Percentiles rank a stretch among this genome's conserved stretches.
phyloP scores from a whole-genome alignment of 1,140 invertebrate species.

The Drosophila lini region DNA sequence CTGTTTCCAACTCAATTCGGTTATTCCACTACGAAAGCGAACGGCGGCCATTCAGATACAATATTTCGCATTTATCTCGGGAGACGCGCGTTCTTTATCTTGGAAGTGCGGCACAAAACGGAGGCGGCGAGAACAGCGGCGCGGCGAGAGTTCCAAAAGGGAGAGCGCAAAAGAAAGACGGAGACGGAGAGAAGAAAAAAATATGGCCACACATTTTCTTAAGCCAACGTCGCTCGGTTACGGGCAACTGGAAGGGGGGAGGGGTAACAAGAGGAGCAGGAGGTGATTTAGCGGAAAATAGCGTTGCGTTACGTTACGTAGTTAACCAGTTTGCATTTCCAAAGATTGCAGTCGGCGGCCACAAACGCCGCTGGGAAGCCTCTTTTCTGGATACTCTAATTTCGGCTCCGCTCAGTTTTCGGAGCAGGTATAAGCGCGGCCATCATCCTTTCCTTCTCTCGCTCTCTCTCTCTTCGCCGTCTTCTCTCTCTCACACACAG shows the following conservation, averaged over 20 bases:
- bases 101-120: constrained; percentile 75
- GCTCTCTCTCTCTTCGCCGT: constrained; percentile 17
- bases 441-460: constrained; percentile 54
- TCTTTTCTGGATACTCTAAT: constrained; percentile 56
- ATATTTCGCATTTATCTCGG: constrained; percentile 72
- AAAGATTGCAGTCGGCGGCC: constrained; percentile 47
- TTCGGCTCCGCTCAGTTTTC: constrained; percentile 40
- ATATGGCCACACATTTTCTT: constrained; percentile 80
- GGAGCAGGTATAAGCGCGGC: constrained; percentile 71
- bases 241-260: background rate
- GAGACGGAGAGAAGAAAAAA: constrained; percentile 68
- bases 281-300: constrained; percentile 65
- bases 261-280: background rate
- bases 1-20: constrained; percentile 25
- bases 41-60: constrained; percentile 50
- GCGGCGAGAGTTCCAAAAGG: constrained; percentile 65
- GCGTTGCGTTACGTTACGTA: constrained; percentile 71
- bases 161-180: constrained; percentile 64
- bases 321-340: constrained; percentile 74
- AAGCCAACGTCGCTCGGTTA: constrained; percentile 54
- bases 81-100: constrained; percentile 75
- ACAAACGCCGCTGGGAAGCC: constrained; percentile 29
- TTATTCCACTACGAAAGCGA: constrained; percentile 10
- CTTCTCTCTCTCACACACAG: constrained; percentile 29
- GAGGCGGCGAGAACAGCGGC: constrained; percentile 70